Conservation (phyloP, 2,797 vertebrate species). For the Acanthurus lineatus region DNA sequence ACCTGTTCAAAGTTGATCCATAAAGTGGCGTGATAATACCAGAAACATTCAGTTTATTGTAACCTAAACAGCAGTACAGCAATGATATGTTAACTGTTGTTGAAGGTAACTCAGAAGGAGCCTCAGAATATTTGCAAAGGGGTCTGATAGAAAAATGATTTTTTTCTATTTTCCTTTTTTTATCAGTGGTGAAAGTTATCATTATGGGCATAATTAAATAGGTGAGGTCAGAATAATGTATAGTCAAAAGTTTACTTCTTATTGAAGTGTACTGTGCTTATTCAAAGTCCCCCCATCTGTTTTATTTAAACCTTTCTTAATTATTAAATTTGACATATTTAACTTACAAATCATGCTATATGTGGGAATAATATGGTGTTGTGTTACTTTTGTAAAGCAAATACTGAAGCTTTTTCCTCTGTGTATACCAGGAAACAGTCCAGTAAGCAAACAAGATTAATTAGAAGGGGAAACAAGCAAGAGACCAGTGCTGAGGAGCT, state of each 20-base stretch:
- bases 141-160: slow-evolving; percentile 9
- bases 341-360: slow-evolving; percentile 6
- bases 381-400: not conserved
- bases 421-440: slow-evolving; percentile 8
- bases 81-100: slow-evolving; percentile 25
- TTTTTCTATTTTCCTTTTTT: not conserved
- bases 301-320: not conserved
- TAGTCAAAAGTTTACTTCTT: slow-evolving; percentile 8
- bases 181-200: not conserved
- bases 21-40: slow-evolving; percentile 41
- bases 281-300: slow-evolving; percentile 7
- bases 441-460: slow-evolving; percentile 33
- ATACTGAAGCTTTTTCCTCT: not conserved
- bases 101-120: not conserved
- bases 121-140: not conserved
- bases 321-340: not conserved
- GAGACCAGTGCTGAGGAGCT: slow-evolving; percentile 20
- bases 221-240: not conserved
- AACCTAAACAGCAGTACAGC: slow-evolving; percentile 17
- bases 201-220: not conserved
- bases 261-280: slow-evolving; percentile 1
- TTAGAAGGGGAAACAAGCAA: slow-evolving; percentile 32
- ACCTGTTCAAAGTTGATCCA: slow-evolving; percentile 44
- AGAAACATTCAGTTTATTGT: slow-evolving; percentile 24
- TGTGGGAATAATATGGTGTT: not conserved